Conservation (phyloP, 2,113 vertebrate genomes). For the Etia nguti region DNA sequence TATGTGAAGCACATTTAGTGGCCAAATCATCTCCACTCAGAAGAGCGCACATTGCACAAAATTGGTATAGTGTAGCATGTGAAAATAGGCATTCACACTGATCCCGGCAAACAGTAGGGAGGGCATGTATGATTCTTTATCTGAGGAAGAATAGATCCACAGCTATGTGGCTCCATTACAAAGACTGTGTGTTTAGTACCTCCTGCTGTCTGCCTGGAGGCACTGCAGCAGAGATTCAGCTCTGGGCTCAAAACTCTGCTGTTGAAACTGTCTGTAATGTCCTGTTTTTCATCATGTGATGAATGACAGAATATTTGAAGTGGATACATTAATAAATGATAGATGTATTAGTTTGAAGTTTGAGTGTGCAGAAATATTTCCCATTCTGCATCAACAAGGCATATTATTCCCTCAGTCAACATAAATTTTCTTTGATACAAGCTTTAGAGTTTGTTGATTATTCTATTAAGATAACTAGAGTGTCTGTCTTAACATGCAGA, state of each 20-base stretch:
- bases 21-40: background rate
- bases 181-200: constrained; percentile 18
- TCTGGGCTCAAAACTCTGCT: background rate
- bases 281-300: background rate
- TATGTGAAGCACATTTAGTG: background rate
- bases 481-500: background rate
- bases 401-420: background rate
- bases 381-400: background rate
- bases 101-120: background rate
- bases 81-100: background rate
- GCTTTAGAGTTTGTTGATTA: background rate
- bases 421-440: background rate
- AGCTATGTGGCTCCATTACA: background rate
- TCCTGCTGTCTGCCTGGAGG: constrained; percentile 28
- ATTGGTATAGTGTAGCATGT: background rate
- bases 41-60: background rate
- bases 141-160: constrained; percentile 7
- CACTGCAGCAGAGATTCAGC: background rate
- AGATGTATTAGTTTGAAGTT: background rate
- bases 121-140: constrained; percentile 33
- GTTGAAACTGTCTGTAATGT: background rate
- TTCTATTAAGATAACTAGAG: background rate
- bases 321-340: background rate
- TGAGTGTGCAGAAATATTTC: background rate
- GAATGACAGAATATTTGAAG: background rate